Evolutionary conservation across 2,113 vertebrate genomes (phyloP), one percentile per base, ranked within the genome.

Genomic region (Otus sunia): DNA sequence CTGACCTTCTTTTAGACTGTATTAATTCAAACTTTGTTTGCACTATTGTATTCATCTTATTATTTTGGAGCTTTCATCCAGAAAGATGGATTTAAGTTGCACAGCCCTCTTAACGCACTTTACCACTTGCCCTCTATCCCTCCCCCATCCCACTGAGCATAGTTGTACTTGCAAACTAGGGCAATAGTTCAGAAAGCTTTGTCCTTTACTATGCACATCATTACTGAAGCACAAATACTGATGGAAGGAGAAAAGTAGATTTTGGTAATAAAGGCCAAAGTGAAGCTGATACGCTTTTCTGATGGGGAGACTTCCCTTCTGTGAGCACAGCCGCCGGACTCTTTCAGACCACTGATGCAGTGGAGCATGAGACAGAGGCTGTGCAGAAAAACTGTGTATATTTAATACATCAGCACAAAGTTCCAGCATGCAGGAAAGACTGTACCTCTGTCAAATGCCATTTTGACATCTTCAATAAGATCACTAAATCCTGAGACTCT

Each of bases 401-500:
- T 88, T 94, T 53, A 73, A 66, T 12, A 47, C 37, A 82, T 29
- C 81, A 64, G 69, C 81, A 85, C 62, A 30, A 64, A 82, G 66
- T 68, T 88, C 53, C 79, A 86, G 64, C 72, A 78, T 6, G 39
- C 29, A 52, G 45, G 83, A n/a, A 90, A 95, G 77, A 84, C 79
- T 94, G 93, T 97, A 99, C 99, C 99, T 99, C 99, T 98, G 98
- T 99, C 99, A 95, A 99, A 99, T 36, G 99, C 98, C 98, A 99
- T 98, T 98, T 99, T 99, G 97, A 99, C 99, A 71, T 99, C 99
- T 98, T 99, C 99, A 19, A 99, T 99, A 88, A 99, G 98, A 95
- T 99, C 99, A 69, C 99, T 99, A 98, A 99, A 99, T 96, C 99
- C 99, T 85, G 99, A 99, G 88, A 99, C 98, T 98, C 99, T 98